phyloP scores from a whole-genome alignment of 2,113 vertebrate species.

The Tylochromis polylepis region DNA sequence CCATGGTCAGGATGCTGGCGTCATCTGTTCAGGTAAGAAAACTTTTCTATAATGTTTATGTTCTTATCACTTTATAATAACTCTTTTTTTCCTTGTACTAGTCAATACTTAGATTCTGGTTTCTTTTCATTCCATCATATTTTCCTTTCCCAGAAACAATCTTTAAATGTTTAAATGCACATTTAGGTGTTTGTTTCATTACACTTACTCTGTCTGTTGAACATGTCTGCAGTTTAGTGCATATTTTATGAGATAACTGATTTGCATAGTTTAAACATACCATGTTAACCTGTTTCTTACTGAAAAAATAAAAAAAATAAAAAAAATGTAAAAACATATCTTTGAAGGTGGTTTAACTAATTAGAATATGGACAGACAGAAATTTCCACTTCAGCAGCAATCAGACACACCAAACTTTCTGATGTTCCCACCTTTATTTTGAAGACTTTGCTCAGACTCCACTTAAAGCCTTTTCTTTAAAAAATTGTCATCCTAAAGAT shows the following conservation, averaged over 20 bases:
- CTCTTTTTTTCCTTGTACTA: accelerated
- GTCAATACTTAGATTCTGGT: neutral
- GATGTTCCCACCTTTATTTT: too few relatives aligned
- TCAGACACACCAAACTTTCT: too few relatives aligned
- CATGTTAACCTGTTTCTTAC: neutral
- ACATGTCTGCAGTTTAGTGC: neutral
- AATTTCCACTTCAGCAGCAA: too few relatives aligned
- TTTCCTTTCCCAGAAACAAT: neutral
- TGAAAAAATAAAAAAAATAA: neutral
- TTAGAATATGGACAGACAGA: too few relatives aligned
- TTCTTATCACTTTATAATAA: neutral
- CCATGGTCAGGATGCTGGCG: accelerated
- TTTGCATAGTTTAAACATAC: neutral
- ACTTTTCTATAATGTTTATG: neutral
- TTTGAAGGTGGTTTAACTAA: too few relatives aligned
- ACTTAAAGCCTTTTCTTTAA: too few relatives aligned
- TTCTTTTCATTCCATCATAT: neutral
- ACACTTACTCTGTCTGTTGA: neutral
- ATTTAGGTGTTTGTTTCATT: neutral
- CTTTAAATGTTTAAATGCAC: neutral
- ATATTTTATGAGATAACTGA: neutral
- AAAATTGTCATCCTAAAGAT: too few relatives aligned
- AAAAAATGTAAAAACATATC: too few relatives aligned
- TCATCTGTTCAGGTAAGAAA: neutral
- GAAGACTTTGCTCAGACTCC: too few relatives aligned